Evolutionary conservation across 2,888 invertebrate species (phyloP).

Genomic region (Charanyca ferruginea): DNA sequence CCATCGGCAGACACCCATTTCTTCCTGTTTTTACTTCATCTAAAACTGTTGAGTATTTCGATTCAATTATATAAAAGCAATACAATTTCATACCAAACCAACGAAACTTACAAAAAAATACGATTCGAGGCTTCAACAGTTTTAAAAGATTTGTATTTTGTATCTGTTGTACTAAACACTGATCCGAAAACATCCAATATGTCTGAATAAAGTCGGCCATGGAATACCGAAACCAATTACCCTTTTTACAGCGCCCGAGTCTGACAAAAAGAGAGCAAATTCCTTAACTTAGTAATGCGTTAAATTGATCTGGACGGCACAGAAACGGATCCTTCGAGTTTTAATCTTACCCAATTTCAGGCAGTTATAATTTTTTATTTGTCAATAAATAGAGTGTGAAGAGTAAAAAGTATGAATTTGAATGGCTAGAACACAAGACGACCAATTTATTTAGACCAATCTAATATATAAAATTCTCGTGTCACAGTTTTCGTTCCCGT

Average conservation of each 20-base stretch:
- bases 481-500: no score
- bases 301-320: constrained; percentile 47
- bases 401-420: not conserved
- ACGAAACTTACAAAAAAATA: not conserved
- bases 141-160: constrained; percentile 14
- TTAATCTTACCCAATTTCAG: constrained; percentile 17
- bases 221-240: constrained; percentile 49
- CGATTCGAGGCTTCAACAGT: not conserved
- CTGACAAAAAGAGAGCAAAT: constrained; percentile 50
- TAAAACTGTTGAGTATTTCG: not conserved
- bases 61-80: not conserved
- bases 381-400: constrained; percentile 2
- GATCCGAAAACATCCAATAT: constrained; percentile 24
- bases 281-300: constrained; percentile 53
- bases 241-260: constrained; percentile 42
- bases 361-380: constrained; percentile 23
- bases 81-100: not conserved
- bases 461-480: no score
- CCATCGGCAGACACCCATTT: not conserved
- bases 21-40: not conserved
- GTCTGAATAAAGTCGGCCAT: constrained; percentile 34
- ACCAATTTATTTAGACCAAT: no score
- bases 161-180: constrained; percentile 15
- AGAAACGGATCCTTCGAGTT: constrained; percentile 24
- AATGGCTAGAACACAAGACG: not conserved